Evolutionary conservation across 2,113 vertebrate species (phyloP).

Genomic region (Ploceus nigricollis): DNA sequence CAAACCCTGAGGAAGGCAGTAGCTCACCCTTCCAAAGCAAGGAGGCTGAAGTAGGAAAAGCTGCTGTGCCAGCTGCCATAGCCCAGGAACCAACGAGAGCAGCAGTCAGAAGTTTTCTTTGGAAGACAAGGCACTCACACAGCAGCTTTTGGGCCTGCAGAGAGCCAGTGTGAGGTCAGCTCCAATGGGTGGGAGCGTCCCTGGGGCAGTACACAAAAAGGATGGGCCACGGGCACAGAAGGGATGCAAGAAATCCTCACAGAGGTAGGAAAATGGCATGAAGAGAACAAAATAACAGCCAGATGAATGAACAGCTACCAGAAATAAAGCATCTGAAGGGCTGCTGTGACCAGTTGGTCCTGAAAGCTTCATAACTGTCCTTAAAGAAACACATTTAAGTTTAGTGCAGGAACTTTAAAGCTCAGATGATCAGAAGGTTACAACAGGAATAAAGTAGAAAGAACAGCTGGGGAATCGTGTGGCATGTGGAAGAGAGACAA

Average conservation of each 20-base stretch:
- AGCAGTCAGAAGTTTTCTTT: not conserved
- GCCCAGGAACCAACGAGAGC: not conserved
- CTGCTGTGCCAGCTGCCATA: rapidly evolving
- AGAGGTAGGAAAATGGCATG: not conserved
- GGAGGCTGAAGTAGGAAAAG: not conserved
- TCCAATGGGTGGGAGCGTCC: rapidly evolving
- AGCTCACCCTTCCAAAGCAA: not conserved
- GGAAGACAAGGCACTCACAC: not conserved
- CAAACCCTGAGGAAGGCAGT: not conserved
- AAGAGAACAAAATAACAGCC: not conserved
- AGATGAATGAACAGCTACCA: not conserved
- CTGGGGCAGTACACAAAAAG: not conserved
- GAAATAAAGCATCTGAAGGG: not conserved
- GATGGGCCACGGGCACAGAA: rapidly evolving
- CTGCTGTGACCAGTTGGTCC: not conserved
- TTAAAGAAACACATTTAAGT: not conserved
- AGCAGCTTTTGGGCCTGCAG: not conserved
- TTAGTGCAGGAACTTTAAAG: not conserved
- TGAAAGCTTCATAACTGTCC: not conserved
- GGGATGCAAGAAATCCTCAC: not conserved
- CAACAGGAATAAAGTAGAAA: not conserved
- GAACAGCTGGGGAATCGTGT: not conserved
- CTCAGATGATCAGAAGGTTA: not conserved
- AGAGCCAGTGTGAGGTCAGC: not conserved
- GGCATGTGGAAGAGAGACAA: rapidly evolving